Percentiles rank a stretch among this genome's conserved stretches.
These are phyloP conservation scores for Oncorhynchus masou DNA, from an alignment of 2,113 vertebrate species.

Conservation along the genomic window DNA sequence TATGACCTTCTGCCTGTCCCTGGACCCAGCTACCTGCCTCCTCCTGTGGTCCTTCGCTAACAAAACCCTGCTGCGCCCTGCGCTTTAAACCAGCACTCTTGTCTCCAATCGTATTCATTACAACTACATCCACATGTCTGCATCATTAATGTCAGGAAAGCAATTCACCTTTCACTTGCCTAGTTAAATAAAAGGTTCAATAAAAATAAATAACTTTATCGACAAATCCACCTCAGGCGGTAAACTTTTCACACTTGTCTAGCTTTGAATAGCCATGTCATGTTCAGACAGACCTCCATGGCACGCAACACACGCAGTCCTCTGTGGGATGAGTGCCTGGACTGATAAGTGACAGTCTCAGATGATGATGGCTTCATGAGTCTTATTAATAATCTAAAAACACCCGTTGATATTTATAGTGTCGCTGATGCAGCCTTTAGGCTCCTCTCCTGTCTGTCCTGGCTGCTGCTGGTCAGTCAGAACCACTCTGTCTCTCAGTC, in stretches of 20 bases:
- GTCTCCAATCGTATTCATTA: too few relatives aligned
- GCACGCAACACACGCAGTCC: neutral
- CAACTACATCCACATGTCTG: neutral
- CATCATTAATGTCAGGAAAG: too few relatives aligned
- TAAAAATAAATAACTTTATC: neutral
- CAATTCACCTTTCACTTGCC: neutral
- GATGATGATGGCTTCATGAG: constrained; percentile 4
- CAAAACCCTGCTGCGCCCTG: too few relatives aligned
- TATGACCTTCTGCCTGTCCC: too few relatives aligned
- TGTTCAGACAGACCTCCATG: neutral
- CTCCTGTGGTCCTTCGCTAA: too few relatives aligned
- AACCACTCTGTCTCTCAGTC: constrained; percentile 16
- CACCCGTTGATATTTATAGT: constrained; percentile 22
- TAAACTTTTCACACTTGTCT: constrained; percentile 7
- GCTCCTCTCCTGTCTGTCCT: neutral
- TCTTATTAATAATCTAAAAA: constrained; percentile 14
- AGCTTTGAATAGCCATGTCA: neutral
- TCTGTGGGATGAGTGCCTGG: neutral
- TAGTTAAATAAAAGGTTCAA: too few relatives aligned
- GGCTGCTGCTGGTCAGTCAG: neutral
- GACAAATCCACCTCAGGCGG: neutral
- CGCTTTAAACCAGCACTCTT: too few relatives aligned
- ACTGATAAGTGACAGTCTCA: neutral
- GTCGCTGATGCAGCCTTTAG: neutral
- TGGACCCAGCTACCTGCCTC: too few relatives aligned